Evolutionary conservation across 2,797 vertebrate genomes (phyloP), one percentile per base, ranked within the genome.

Genomic region (Molothrus aeneus): DNA sequence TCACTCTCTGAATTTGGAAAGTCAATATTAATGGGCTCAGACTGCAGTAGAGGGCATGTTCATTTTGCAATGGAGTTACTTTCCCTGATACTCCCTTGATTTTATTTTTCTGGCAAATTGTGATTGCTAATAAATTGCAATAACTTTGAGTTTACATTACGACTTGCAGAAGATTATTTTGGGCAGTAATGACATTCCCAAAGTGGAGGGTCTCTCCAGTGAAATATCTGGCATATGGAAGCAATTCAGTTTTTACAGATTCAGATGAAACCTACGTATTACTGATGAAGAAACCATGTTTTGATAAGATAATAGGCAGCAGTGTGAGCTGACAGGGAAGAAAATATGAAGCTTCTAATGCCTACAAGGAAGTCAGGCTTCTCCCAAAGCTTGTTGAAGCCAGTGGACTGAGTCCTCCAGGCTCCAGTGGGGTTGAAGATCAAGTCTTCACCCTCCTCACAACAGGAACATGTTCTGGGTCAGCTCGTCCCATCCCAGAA

Each of bases 261-360:
- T 92, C 89, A 77, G 88, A 95, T 92, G 91, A 93, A 97, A 89
- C 93, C 90, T 95, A 72, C 88, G 11, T 56, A 91, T 93, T 97
- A 48, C 81, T 94, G 94, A 97, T 91, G 96, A 95, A 97, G 96
- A 97, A 97, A 94, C 75, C 32, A 11, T 96, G 90, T 97, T 97
- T 97, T 97, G 97, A 98, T 97, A 98, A 98, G 96, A 91, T 96
- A 97, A 97, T 80, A 94, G 89, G 85, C 94, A 97, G 86, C 47
- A 66, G 92, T 28, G 47, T 40, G 86, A 90, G 72, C 68, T 0
- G 25, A 72, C 53, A 89, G 47, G n/a, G 42, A 43, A 54, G 63
- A 83, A 89, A 95, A 92, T 60, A 75, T 5, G 28, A 90, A 94
- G 93, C 36, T 87, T 24, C 82, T 86, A 86, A 80, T 4, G 8